Evolutionary conservation across 1,140 invertebrate species (phyloP).

Genomic region (Coenobita brevimanus): DNA sequence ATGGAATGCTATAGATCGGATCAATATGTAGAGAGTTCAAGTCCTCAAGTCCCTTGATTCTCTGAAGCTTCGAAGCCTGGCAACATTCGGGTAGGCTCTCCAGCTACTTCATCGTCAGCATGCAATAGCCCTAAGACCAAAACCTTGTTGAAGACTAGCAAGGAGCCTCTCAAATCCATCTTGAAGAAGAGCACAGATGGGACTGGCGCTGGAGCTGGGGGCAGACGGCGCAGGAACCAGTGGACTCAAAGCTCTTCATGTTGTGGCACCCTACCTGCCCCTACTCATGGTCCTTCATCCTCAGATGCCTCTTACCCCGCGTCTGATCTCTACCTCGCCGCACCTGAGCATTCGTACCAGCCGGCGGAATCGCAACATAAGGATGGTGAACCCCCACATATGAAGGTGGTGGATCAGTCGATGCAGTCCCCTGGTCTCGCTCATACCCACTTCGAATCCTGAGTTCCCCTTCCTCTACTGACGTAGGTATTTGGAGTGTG

Average conservation of each 20-base stretch:
- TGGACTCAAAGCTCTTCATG: conserved; percentile 37
- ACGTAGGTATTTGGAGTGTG: too few relatives aligned
- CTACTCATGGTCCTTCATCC: not conserved
- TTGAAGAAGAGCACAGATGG: conserved; percentile 42
- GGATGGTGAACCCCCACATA: too few relatives aligned
- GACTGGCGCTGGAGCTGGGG: not conserved
- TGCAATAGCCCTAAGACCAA: conserved; percentile 19
- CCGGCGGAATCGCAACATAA: too few relatives aligned
- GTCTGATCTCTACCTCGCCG: too few relatives aligned
- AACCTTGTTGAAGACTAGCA: conserved; percentile 1
- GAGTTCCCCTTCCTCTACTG: too few relatives aligned
- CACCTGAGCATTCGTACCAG: too few relatives aligned
- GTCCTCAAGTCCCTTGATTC: not conserved
- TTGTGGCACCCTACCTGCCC: conserved; percentile 3
- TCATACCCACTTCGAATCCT: too few relatives aligned
- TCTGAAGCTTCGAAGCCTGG: not conserved
- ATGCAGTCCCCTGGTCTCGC: too few relatives aligned
- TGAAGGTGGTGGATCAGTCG: too few relatives aligned
- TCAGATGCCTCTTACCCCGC: too few relatives aligned
- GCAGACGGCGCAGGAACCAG: conserved; percentile 34
- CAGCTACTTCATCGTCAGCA: not conserved
- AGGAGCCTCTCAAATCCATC: conserved; percentile 54
- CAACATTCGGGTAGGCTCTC: not conserved
- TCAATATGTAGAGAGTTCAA: too few relatives aligned
- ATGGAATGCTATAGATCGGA: too few relatives aligned